Conservation (phyloP, 2,113 vertebrate species). For the Bubo bubo region DNA sequence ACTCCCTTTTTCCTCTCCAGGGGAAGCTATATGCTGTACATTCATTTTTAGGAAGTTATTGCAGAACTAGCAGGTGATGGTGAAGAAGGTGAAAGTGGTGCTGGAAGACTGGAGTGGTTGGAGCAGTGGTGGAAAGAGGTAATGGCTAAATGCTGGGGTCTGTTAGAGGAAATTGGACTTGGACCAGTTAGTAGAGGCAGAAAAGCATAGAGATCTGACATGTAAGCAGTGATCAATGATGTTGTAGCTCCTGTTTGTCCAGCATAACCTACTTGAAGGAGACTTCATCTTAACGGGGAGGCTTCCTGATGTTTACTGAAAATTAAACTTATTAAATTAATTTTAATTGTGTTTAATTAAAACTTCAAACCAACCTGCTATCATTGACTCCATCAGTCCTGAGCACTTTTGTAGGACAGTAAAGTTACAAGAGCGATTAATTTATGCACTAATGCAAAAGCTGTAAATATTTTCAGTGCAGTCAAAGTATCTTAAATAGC, state of each 20-base stretch:
- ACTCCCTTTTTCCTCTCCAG: neutral
- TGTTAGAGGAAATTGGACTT: neutral
- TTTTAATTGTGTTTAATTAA: neutral
- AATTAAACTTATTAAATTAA: neutral
- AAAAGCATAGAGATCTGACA: neutral
- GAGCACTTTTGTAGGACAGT: neutral
- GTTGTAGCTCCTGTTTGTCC: neutral
- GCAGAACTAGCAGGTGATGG: neutral
- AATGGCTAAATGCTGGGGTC: neutral
- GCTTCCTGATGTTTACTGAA: neutral
- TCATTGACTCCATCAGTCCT: neutral
- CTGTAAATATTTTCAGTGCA: conserved; percentile 22
- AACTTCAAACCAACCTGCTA: neutral
- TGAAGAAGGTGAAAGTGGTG: neutral
- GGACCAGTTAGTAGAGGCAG: neutral
- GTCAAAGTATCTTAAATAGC: neutral
- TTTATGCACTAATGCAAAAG: neutral
- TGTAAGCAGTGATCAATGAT: neutral
- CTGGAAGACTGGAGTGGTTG: neutral
- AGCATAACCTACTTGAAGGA: neutral
- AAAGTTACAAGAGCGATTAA: neutral
- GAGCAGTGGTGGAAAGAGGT: neutral
- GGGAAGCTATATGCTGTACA: neutral
- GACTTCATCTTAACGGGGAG: neutral
- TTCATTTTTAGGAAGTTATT: neutral